Evolutionary conservation across 2,797 vertebrate genomes (phyloP).

Genomic region (Zenarchopterus dispar): DNA sequence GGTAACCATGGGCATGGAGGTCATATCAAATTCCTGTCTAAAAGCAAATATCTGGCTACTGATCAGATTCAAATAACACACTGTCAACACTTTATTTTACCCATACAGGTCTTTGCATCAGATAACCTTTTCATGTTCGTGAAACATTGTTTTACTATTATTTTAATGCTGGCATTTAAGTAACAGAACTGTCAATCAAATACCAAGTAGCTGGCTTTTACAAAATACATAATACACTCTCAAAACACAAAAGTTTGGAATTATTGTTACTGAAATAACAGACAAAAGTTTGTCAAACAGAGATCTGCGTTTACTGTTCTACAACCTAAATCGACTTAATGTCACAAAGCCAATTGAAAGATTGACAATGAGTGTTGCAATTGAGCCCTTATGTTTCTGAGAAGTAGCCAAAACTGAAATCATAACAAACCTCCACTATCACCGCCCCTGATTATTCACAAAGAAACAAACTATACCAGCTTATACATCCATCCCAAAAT

Average conservation of each 20-base stretch:
- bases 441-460: conserved; percentile 77
- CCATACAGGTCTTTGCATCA: conserved; percentile 70
- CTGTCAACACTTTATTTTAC: conserved; percentile 74
- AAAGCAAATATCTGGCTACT: conserved; percentile 80
- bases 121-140: conserved; percentile 64
- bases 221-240: conserved; percentile 82
- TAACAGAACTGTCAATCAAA: conserved; percentile 75
- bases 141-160: conserved; percentile 69
- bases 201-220: conserved; percentile 78
- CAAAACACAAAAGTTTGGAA: conserved; percentile 79
- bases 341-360: conserved; percentile 83
- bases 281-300: conserved; percentile 80
- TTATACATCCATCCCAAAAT: conserved; percentile 81
- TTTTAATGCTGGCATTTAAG: conserved; percentile 77
- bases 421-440: conserved; percentile 69
- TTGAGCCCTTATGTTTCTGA: conserved; percentile 85
- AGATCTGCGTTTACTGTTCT: conserved; percentile 75
- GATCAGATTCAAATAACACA: conserved; percentile 80
- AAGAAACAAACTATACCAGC: conserved; percentile 81
- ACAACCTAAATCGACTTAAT: conserved; percentile 79
- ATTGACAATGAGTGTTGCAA: conserved; percentile 84
- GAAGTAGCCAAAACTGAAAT: conserved; percentile 82
- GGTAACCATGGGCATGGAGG: conserved; percentile 76
- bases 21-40: conserved; percentile 79
- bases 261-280: conserved; percentile 81